Conservation (phyloP, 2,888 invertebrate genomes). For the Scaptomyza flava region DNA sequence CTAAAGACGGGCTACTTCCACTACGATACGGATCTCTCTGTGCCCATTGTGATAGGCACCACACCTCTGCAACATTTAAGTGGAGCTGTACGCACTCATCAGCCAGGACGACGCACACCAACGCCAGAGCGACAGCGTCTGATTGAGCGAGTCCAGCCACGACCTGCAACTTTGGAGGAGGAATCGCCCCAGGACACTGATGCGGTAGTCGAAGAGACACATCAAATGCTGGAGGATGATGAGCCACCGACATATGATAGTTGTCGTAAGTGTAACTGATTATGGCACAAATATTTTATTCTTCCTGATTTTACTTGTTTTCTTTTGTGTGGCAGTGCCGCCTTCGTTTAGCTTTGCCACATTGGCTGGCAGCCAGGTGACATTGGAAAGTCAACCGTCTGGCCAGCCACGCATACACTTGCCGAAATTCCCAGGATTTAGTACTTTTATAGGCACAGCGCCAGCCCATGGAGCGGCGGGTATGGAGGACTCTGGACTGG, state of each 20-base stretch:
- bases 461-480: constrained; percentile 53
- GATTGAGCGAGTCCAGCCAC: constrained; percentile 57
- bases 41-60: constrained; percentile 79
- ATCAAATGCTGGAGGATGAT: constrained; percentile 65
- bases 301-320: too few species aligned
- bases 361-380: constrained; percentile 74
- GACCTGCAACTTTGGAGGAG: constrained; percentile 51
- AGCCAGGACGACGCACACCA: constrained; percentile 53
- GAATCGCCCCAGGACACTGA: constrained; percentile 51
- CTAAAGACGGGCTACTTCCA: constrained; percentile 80
- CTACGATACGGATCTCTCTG: constrained; percentile 76
- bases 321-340: constrained; percentile 64
- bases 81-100: constrained; percentile 51
- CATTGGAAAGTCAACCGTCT: constrained; percentile 57
- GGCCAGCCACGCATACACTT: constrained; percentile 67
- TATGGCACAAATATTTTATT: too few species aligned
- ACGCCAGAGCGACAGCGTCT: constrained; percentile 70
- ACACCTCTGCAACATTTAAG: constrained; percentile 68
- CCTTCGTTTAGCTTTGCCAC: constrained; percentile 82
- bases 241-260: constrained; percentile 82
- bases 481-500: constrained; percentile 70
- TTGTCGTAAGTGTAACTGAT: constrained; percentile 66
- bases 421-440: constrained; percentile 79
- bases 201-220: constrained; percentile 43
- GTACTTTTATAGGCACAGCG: constrained; percentile 66